phyloP scores from a whole-genome alignment of 2,797 vertebrate species.

The Falco naumanni region DNA sequence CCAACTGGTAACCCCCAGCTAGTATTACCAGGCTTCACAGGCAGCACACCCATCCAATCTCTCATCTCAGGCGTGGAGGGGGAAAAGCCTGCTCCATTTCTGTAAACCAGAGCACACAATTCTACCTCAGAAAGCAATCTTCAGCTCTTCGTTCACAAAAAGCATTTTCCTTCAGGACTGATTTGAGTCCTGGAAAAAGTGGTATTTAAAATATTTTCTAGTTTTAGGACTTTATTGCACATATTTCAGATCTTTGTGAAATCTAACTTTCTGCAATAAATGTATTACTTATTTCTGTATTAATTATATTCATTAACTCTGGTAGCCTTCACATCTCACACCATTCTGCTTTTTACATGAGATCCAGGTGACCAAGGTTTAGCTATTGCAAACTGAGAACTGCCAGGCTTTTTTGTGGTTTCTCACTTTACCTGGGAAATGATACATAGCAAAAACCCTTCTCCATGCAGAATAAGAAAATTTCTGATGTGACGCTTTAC shows the following conservation, averaged over 20 bases:
- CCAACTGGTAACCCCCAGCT: neutral
- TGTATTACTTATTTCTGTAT: neutral
- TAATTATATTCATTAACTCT: neutral
- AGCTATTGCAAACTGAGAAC: neutral
- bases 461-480: neutral
- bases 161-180: neutral
- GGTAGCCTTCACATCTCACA: neutral
- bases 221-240: neutral
- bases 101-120: neutral
- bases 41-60: neutral
- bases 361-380: neutral
- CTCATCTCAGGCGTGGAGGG: rapidly evolving
- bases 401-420: neutral
- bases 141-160: neutral
- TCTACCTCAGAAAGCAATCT: neutral
- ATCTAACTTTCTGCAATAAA: neutral
- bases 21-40: neutral
- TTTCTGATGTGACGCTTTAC: neutral
- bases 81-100: neutral
- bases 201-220: neutral
- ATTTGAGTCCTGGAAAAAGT: neutral
- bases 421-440: neutral
- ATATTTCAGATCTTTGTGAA: neutral
- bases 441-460: neutral
- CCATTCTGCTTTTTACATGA: neutral